phyloP scores from a whole-genome alignment of 1,140 invertebrate genomes.

The Saxidomus purpurata region DNA sequence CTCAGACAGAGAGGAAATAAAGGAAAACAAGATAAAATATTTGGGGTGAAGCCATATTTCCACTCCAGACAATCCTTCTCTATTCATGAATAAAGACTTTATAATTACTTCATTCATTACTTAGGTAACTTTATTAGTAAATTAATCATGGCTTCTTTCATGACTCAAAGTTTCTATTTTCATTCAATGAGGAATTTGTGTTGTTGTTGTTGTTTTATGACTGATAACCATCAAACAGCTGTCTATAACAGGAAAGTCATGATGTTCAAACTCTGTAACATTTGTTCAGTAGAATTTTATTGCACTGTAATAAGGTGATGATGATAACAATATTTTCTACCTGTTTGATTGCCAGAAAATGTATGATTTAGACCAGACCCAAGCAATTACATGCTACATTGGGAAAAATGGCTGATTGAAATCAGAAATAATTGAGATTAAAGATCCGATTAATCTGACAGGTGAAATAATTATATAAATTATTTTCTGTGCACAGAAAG shows the following conservation, averaged over 20 bases:
- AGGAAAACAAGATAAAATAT: not conserved
- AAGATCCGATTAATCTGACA: not conserved
- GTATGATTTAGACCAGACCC: not conserved
- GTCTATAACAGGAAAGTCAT: too few species aligned
- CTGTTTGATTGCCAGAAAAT: not conserved
- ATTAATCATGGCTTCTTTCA: too few species aligned
- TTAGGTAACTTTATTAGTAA: too few species aligned
- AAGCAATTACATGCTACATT: constrained; percentile 2
- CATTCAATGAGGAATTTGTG: too few species aligned
- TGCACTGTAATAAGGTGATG: not conserved
- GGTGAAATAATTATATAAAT: not conserved
- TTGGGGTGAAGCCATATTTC: not conserved
- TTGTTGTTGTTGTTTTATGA: too few species aligned
- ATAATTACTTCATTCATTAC: too few species aligned
- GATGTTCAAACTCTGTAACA: not conserved
- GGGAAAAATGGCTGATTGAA: not conserved
- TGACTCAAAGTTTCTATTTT: too few species aligned
- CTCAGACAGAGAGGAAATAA: too few species aligned
- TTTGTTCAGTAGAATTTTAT: not conserved
- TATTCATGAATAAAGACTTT: not conserved
- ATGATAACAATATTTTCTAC: constrained; percentile 14
- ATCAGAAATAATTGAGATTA: not conserved
- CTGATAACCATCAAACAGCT: too few species aligned
- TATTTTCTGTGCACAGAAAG: not conserved
- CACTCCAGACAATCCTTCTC: not conserved